phyloP scores from a whole-genome alignment of 92 coral and sea anemone genomes.

The Epizoanthus ramosus region DNA sequence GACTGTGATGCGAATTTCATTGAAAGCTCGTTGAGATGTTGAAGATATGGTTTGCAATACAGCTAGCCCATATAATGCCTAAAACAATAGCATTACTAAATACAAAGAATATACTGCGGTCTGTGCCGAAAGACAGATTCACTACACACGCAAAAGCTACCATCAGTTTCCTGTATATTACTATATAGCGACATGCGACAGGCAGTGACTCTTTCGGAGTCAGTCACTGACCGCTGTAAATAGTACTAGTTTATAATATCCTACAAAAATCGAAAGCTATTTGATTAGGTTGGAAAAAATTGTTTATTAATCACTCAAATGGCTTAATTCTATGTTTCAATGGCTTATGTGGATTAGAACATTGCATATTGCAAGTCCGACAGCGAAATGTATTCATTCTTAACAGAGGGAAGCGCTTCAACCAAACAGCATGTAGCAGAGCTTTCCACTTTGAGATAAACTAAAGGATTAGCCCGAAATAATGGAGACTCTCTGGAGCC shows the following conservation, averaged over 20 bases:
- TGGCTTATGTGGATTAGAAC: conserved; percentile 60
- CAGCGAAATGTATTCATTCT: conserved; percentile 72
- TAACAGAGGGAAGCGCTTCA: conserved; percentile 52
- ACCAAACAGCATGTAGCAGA: conserved; percentile 61
- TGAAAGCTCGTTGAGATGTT: conserved; percentile 50
- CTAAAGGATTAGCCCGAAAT: conserved; percentile 59
- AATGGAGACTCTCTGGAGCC: conserved; percentile 79
- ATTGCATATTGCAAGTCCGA: conserved; percentile 60
- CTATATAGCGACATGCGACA: no score
- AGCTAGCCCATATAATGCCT: conserved; percentile 54
- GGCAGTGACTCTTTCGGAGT: not conserved
- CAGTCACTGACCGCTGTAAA: not conserved
- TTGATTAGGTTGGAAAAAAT: conserved; percentile 23
- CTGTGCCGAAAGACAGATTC: not conserved
- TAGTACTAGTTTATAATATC: not conserved
- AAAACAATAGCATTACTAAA: conserved; percentile 55
- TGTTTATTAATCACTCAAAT: conserved; percentile 51
- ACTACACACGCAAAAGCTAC: conserved; percentile 11
- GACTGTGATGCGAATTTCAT: conserved; percentile 28
- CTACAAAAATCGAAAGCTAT: conserved; percentile 23
- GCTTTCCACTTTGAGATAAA: conserved; percentile 55
- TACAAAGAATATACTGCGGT: conserved; percentile 42
- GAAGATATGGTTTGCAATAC: conserved; percentile 57
- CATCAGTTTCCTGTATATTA: conserved; percentile 5
- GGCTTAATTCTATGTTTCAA: conserved; percentile 49